Percentiles rank a stretch among this genome's conserved stretches.
phyloP scores from a whole-genome alignment of 2,797 vertebrate species.

The Enteromius thamalakanensis region DNA sequence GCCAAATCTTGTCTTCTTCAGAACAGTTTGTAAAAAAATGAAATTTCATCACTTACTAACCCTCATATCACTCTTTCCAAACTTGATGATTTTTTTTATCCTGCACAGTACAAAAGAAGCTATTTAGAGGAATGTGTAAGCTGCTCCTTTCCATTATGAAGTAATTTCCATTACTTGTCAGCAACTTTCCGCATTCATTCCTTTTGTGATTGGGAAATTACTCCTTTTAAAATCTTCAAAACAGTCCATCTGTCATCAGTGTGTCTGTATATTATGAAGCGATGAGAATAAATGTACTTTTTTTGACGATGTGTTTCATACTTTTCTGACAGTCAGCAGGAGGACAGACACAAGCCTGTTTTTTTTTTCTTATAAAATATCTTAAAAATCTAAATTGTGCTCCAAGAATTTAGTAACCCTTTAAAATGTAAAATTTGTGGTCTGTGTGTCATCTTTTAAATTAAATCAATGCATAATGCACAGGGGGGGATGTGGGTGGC shows the following conservation, averaged over 20 bases:
- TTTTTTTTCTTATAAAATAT: too few species aligned
- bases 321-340: too few species aligned
- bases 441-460: background rate
- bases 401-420: too few species aligned
- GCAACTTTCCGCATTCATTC: background rate
- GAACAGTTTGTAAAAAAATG: background rate
- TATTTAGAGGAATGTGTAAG: background rate
- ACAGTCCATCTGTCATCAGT: too few species aligned
- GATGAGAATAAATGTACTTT: too few species aligned
- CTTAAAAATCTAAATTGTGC: too few species aligned
- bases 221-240: too few species aligned
- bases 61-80: background rate
- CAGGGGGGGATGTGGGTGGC: background rate
- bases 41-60: background rate
- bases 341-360: too few species aligned
- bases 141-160: background rate
- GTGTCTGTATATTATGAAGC: too few species aligned
- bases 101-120: background rate
- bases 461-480: background rate
- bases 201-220: background rate
- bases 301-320: too few species aligned
- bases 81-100: background rate
- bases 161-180: background rate
- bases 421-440: background rate
- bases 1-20: background rate